phyloP scores from a whole-genome alignment of 2,888 invertebrate species.

The Amphipoea lucens region DNA sequence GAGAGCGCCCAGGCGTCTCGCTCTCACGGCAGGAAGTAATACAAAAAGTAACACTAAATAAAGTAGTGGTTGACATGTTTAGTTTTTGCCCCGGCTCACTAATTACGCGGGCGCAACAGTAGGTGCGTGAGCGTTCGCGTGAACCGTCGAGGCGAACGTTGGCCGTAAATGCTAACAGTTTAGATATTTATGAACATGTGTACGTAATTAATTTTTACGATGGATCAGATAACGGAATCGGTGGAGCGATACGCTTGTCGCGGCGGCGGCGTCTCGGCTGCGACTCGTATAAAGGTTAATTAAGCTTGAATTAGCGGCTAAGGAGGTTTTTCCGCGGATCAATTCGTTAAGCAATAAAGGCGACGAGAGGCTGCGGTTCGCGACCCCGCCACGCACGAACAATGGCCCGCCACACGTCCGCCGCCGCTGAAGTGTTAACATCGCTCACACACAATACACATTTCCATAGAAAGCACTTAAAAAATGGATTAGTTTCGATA shows the following conservation, averaged over 20 bases:
- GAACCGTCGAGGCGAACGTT: conserved; percentile 81
- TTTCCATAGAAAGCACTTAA: conserved; percentile 78
- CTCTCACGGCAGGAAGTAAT: conserved; percentile 86
- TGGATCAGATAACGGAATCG: conserved; percentile 87
- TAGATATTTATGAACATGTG: conserved; percentile 90
- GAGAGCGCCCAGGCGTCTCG: conserved; percentile 85
- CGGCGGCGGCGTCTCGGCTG: conserved; percentile 77
- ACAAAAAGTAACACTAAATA: conserved; percentile 88
- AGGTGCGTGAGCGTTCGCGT: conserved; percentile 83
- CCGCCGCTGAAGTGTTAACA: conserved; percentile 74
- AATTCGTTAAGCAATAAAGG: conserved; percentile 70
- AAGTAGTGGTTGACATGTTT: conserved; percentile 87
- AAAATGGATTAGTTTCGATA: conserved; percentile 72
- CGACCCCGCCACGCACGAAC: conserved; percentile 69
- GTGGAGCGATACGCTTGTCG: conserved; percentile 87
- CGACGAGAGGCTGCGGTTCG: conserved; percentile 68
- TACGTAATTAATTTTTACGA: conserved; percentile 90
- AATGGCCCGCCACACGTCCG: conserved; percentile 71
- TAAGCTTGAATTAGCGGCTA: conserved; percentile 78
- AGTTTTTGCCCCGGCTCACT: conserved; percentile 82
- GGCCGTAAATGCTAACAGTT: conserved; percentile 87
- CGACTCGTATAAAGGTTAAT: conserved; percentile 83
- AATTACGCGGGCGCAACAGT: conserved; percentile 79
- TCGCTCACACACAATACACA: conserved; percentile 69
- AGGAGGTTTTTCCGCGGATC: conserved; percentile 74